Evolutionary conservation across 2,888 invertebrate species (phyloP), one percentile per base, ranked within the genome.

Genomic region (Drosophila tanythrix): DNA sequence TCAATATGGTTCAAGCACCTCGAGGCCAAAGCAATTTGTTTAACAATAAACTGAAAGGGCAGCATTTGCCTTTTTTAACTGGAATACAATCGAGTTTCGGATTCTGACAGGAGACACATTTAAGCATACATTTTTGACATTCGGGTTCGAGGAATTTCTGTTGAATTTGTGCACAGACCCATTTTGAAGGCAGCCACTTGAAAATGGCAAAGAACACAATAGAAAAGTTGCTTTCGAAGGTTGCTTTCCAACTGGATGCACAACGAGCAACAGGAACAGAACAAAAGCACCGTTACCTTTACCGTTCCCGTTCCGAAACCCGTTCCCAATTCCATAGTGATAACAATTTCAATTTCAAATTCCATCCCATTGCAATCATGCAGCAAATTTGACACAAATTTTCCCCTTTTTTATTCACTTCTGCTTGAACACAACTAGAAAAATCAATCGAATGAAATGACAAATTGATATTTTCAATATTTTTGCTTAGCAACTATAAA

Each of bases 311-410:
- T 59, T 38, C 3, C 21, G 29, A 15, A 48, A 58, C 38, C 59
- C 48, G 38, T 61, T 63, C 15, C 48, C 65, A 36, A 46, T 51
- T 27, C 51, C 48, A 53, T 55, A 27, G 15, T 43, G 18, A 74
- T 58, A 68, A 43, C 66, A 51, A 63, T 67, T 60, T 51, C 46
- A 52, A 40, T 48, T 70, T 66, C 64, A 5, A 27, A 11, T 33
- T 11, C 33, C 53, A 71, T 79, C 52, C 38, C 50, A 53, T 64
- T 65, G 68, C 70, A 81, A 40, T 36, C 79, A 78, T 64, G 81
- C 81, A 67, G 70, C 64, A 81, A 81, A 81, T 81, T 81, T 81
- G 78, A 71, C 76, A 81, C 29, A 55, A 68, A 29, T 27, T 67
- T 27, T 67, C 21, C 15, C n/a, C 46, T 40, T 25, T n/a, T 36